Conservation (phyloP, 2,797 vertebrate species). For the Darevskia nairensis region DNA sequence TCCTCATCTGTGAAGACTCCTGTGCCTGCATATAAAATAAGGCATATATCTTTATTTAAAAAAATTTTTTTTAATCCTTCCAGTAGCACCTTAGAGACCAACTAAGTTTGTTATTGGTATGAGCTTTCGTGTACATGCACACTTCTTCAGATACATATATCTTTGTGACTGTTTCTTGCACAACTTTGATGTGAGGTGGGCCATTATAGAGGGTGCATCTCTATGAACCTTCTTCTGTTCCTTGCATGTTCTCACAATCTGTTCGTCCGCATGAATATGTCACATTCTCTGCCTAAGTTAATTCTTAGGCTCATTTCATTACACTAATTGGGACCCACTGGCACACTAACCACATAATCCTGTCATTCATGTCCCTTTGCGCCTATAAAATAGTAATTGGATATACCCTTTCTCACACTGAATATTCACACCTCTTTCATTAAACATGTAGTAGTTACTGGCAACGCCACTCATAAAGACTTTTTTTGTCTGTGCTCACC, state of each 20-base stretch:
- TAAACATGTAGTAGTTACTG: not conserved
- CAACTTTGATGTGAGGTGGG: not conserved
- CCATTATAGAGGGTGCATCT: not conserved
- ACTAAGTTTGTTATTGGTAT: no score
- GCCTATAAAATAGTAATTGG: conserved; percentile 37
- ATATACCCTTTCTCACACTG: not conserved
- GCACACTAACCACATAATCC: conserved; percentile 8
- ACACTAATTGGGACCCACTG: not conserved
- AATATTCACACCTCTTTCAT: not conserved
- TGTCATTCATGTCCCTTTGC: conserved; percentile 20
- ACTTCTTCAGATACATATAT: not conserved
- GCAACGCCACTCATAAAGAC: not conserved
- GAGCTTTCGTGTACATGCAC: no score
- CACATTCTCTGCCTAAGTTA: conserved; percentile 14
- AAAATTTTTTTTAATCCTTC: no score
- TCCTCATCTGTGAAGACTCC: conserved; percentile 31
- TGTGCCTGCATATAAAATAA: conserved; percentile 14
- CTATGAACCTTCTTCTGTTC: conserved; percentile 22
- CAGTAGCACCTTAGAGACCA: no score
- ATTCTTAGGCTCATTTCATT: conserved; percentile 42
- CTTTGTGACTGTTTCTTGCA: not conserved
- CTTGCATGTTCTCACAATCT: not conserved
- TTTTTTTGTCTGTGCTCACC: not conserved
- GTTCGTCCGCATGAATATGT: not conserved
- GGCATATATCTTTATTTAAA: not conserved